A percentile compares a stretch with the other conserved stretches of the same genome.
Conservation (phyloP, 2,888 invertebrate genomes). For the Temnothorax ravouxi region DNA sequence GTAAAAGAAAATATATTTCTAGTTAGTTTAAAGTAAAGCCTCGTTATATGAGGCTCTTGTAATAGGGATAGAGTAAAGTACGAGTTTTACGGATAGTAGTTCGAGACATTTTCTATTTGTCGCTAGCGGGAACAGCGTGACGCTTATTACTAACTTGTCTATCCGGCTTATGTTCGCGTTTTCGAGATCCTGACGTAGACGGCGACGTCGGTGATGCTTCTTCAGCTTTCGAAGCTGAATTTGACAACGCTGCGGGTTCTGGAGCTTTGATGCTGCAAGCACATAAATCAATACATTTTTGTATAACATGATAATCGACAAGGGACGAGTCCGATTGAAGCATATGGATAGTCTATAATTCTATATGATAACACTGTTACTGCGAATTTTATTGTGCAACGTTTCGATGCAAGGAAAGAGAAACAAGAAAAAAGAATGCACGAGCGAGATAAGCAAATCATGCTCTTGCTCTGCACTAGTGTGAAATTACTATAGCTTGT, state of each 20-base stretch:
- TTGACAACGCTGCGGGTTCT: slow-evolving; percentile 24
- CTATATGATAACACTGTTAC: background rate
- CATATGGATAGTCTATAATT: slow-evolving; percentile 27
- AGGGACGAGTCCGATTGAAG: background rate
- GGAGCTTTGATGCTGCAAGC: slow-evolving; percentile 65
- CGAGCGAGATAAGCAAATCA: slow-evolving; percentile 13
- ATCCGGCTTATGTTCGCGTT: slow-evolving; percentile 81
- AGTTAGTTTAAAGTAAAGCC: slow-evolving; percentile 19
- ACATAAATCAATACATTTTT: slow-evolving; percentile 42
- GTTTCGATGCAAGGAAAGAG: background rate
- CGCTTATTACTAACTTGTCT: slow-evolving; percentile 79
- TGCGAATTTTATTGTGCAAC: background rate
- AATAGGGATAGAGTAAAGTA: slow-evolving; percentile 50
- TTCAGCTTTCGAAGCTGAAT: slow-evolving; percentile 45
- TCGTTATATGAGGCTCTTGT: slow-evolving; percentile 46
- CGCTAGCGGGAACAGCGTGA: slow-evolving; percentile 77
- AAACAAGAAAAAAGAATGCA: slow-evolving; percentile 17
- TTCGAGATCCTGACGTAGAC: slow-evolving; percentile 74
- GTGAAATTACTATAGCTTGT: background rate
- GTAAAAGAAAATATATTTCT: slow-evolving; percentile 18
- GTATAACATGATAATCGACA: background rate
- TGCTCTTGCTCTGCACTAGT: slow-evolving; percentile 12
- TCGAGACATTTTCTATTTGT: slow-evolving; percentile 70
- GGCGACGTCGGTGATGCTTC: slow-evolving; percentile 46
- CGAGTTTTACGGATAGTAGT: slow-evolving; percentile 49